phyloP scores from a whole-genome alignment of 1,140 invertebrate species.

The Apis laboriosa region DNA sequence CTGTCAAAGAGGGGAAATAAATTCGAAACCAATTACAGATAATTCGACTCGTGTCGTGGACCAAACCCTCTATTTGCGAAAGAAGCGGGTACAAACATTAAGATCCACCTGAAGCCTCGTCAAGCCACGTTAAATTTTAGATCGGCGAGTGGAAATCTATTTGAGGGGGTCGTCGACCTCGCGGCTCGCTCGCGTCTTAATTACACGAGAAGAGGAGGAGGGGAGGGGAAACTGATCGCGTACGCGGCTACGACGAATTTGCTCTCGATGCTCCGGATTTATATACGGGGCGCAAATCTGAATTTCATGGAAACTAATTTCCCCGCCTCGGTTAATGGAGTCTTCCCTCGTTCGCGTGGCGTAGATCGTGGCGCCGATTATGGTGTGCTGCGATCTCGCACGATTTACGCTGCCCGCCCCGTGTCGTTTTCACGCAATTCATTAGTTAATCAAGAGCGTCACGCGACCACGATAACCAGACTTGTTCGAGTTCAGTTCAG shows the following conservation, averaged over 20 bases:
- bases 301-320: conserved; percentile 57
- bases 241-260: not conserved
- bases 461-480: conserved; percentile 17
- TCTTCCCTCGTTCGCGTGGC: conserved; percentile 14
- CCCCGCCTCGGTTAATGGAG: conserved; percentile 45
- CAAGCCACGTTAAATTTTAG: conserved; percentile 7
- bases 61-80: not conserved
- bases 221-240: not conserved
- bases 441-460: conserved; percentile 53
- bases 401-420: not conserved
- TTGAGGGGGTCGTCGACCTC: not conserved
- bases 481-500: too few species aligned
- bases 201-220: conserved; percentile 4
- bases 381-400: conserved; percentile 2
- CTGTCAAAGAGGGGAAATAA: not conserved
- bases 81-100: not conserved
- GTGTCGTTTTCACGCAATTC: conserved; percentile 53
- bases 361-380: conserved; percentile 6
- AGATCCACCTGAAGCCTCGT: not conserved
- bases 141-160: conserved; percentile 36
- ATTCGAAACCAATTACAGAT: not conserved
- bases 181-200: conserved; percentile 9
- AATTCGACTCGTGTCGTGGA: not conserved
- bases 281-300: conserved; percentile 41
- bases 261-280: conserved; percentile 39